A percentile compares a stretch with the other conserved stretches of the same genome.
phyloP scores from a whole-genome alignment of 2,113 vertebrate genomes.

The Psilopsiagon aurifrons region DNA sequence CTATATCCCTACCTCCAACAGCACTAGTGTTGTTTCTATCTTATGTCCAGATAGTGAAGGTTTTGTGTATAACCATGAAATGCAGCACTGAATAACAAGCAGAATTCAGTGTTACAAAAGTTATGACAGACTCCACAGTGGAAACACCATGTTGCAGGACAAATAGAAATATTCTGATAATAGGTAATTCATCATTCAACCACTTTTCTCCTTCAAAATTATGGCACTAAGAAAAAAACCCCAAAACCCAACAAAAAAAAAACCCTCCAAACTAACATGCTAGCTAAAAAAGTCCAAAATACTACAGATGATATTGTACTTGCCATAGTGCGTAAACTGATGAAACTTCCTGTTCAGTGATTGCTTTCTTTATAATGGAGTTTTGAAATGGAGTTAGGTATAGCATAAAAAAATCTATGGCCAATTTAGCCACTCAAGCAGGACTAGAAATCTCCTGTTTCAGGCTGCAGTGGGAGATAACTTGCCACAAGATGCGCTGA shows the following conservation, averaged over 20 bases:
- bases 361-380: background rate
- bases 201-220: background rate
- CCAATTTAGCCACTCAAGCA: conserved; percentile 31
- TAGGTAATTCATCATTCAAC: background rate
- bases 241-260: background rate
- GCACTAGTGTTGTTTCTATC: background rate
- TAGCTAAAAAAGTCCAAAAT: background rate
- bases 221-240: background rate
- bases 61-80: background rate
- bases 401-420: background rate
- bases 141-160: background rate
- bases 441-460: conserved; percentile 25
- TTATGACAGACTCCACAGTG: background rate
- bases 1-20: background rate
- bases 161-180: background rate
- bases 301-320: background rate
- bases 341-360: background rate
- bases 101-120: background rate
- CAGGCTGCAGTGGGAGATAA: conserved; percentile 40
- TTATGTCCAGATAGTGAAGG: background rate
- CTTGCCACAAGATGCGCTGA: conserved; percentile 37
- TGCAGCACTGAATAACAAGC: background rate
- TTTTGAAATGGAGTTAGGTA: conserved; percentile 9
- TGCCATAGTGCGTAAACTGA: background rate
- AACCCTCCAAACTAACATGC: rapidly evolving